Conservation (phyloP, 2,797 vertebrate species). For the Schizopygopsis malacanthus region DNA sequence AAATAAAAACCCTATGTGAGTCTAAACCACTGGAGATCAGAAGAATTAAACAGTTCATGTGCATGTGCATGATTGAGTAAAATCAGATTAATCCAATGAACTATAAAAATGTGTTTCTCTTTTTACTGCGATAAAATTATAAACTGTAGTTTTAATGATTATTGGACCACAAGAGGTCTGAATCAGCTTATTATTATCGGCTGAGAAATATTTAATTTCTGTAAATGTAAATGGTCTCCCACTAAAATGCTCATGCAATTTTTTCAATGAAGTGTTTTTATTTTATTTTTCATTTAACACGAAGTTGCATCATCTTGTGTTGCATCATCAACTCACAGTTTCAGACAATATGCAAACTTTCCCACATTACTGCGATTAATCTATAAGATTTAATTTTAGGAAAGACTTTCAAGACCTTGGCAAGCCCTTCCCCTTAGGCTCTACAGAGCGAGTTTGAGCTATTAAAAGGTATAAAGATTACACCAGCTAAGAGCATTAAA, state of each 20-base stretch:
- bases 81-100: slow-evolving; percentile 10
- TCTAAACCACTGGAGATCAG: slow-evolving; percentile 32
- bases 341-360: background rate
- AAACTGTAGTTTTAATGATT: slow-evolving; percentile 35
- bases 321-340: background rate
- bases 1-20: background rate
- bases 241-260: background rate
- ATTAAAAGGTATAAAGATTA: slow-evolving; percentile 7
- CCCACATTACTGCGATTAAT: background rate
- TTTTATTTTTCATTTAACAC: background rate
- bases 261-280: background rate
- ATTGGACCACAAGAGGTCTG: background rate
- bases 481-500: slow-evolving; percentile 21
- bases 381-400: background rate
- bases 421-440: background rate
- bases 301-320: background rate
- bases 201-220: background rate
- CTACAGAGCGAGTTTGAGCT: background rate
- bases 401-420: background rate
- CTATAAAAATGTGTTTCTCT: background rate
- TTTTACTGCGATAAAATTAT: background rate
- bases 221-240: background rate
- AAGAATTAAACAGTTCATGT: slow-evolving; percentile 28
- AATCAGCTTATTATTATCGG: background rate
- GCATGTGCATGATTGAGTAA: background rate